These are phyloP conservation scores for Sclerodermus sp. DNA, from an alignment of 2,888 invertebrate species.

Conservation along the genomic window DNA sequence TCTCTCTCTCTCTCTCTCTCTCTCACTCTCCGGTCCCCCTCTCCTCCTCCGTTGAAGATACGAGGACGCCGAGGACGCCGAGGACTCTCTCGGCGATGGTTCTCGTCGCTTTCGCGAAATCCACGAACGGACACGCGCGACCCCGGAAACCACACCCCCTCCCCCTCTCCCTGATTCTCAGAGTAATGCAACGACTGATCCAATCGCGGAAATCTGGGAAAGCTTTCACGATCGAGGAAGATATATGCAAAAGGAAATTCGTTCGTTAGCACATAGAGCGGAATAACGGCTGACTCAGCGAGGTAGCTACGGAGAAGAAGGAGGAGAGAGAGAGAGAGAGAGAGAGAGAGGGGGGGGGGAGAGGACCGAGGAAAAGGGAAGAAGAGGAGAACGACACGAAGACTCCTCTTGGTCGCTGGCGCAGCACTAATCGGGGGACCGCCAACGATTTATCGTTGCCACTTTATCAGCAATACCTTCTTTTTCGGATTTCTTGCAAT, in stretches of 20 bases:
- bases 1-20: not conserved
- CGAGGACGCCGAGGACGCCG: too few species aligned
- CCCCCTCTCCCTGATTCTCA: too few species aligned
- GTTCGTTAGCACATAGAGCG: too few species aligned
- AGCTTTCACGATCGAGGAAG: too few species aligned
- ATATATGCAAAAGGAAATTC: not conserved
- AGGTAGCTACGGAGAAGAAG: not conserved
- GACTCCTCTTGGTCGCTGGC: constrained; percentile 26
- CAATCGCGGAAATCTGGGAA: constrained; percentile 1
- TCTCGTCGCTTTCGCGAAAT: too few species aligned
- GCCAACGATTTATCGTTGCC: constrained; percentile 26
- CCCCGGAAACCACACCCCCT: too few species aligned
- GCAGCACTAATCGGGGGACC: constrained; percentile 30
- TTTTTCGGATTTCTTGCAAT: too few species aligned
- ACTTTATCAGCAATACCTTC: constrained; percentile 19
- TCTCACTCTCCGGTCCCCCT: constrained; percentile 12
- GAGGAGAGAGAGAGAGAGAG: too few species aligned
- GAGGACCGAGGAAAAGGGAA: not conserved
- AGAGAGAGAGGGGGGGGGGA: too few species aligned
- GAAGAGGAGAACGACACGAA: constrained; percentile 3
- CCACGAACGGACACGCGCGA: too few species aligned
- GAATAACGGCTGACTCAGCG: not conserved
- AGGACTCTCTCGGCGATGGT: too few species aligned
- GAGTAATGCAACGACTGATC: not conserved
- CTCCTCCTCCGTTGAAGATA: too few species aligned